Conservation (phyloP, 2,797 vertebrate species). For the Sebastolobus altivelis region DNA sequence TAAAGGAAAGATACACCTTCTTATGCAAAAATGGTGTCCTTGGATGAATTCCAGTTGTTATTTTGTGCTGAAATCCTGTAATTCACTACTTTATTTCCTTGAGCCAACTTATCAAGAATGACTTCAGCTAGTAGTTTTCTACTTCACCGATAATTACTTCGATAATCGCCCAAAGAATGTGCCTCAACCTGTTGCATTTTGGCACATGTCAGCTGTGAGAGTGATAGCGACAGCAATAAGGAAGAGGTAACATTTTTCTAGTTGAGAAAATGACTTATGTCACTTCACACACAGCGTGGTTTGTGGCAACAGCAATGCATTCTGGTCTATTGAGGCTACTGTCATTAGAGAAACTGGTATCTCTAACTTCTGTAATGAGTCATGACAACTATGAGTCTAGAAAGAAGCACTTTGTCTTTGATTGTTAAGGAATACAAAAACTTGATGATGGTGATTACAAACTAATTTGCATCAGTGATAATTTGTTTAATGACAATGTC, state of each 20-base stretch:
- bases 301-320: constrained; percentile 28
- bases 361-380: neutral
- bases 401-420: neutral
- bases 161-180: constrained; percentile 30
- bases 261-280: constrained; percentile 24
- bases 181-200: constrained; percentile 47
- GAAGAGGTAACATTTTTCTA: constrained; percentile 30
- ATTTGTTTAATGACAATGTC: constrained; percentile 7
- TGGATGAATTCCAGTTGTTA: neutral
- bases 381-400: neutral
- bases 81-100: neutral
- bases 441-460: neutral
- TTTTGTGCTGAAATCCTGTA: neutral
- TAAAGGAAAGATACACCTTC: neutral
- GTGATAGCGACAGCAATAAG: constrained; percentile 26
- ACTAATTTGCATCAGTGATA: neutral
- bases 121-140: constrained; percentile 6
- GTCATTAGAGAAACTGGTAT: constrained; percentile 17
- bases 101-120: neutral
- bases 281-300: constrained; percentile 10
- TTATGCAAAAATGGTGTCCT: neutral
- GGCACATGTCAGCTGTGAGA: constrained; percentile 23
- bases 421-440: neutral
- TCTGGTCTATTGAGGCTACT: constrained; percentile 17
- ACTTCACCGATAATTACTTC: neutral